Percentiles rank a stretch among this genome's conserved stretches.
Evolutionary conservation across 2,113 vertebrate genomes (phyloP).

Genomic region (Suricata suricatta): DNA sequence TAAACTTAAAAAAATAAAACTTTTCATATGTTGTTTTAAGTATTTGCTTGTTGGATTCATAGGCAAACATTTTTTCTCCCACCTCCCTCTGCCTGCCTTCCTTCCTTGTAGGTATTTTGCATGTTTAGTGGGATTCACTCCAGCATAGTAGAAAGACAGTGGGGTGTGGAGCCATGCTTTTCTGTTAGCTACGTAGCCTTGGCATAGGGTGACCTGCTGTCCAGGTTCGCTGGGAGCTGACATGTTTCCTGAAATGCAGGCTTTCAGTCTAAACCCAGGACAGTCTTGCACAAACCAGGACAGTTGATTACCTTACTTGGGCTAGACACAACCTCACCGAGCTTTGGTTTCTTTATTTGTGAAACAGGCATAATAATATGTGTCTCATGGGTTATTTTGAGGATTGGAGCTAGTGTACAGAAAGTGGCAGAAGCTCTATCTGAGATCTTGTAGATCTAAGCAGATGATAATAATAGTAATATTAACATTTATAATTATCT

Average conservation of each 20-base stretch:
- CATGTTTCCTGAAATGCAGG: background rate
- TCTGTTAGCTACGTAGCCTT: background rate
- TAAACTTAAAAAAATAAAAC: background rate
- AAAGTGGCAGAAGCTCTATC: background rate
- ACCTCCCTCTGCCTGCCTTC: background rate
- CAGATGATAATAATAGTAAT: background rate
- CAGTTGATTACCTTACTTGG: background rate
- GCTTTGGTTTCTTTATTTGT: background rate
- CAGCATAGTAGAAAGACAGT: background rate
- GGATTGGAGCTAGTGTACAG: background rate
- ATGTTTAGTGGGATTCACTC: background rate
- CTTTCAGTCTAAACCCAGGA: background rate
- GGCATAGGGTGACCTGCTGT: background rate
- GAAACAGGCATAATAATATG: background rate
- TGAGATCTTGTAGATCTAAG: background rate
- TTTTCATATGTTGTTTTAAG: background rate
- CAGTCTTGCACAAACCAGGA: background rate
- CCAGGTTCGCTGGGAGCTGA: background rate
- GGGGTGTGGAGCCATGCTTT: background rate
- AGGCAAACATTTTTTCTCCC: background rate
- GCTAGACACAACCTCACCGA: background rate
- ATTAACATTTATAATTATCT: background rate
- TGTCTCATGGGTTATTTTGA: background rate
- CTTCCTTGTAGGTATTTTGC: background rate
- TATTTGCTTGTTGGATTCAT: constrained; percentile 13